Base-by-base conservation (phyloP, 2,797 vertebrate species). In the Brachyalestes nurse region DNA sequence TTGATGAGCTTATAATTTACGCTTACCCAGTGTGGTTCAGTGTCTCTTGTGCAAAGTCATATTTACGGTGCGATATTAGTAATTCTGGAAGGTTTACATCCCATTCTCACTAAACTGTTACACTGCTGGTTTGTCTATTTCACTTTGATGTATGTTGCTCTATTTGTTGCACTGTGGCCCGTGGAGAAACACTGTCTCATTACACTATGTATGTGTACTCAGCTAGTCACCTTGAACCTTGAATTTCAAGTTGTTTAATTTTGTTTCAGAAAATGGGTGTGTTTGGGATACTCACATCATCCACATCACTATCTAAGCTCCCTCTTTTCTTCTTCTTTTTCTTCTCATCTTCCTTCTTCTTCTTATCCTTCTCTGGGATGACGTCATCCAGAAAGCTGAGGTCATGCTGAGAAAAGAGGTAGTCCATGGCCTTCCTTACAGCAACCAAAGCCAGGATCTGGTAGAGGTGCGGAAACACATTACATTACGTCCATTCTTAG, bases 311-410 rank as follows among this genome's bases (percentile, higher is more conserved):
- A 90, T 98, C 97, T 72, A 96, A 28, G 87, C 96, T 97, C 81
- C 93, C 93, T 71, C 92, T 92, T 77, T 97, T 96, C 82, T 96
- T 96, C 84, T 98, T 98, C 86, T 97, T 98, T 88, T 96, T 96
- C 93, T 97, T 99, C 84, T 99, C 97, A 0, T 99, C 97, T 86
- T 99, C 98, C 75, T 97, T 99, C 93, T 99, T 99, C 86, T 99
- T 99, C 94, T 99, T 99, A 89, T 99, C 98, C 87, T 99, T 99
- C 92, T 99, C 98, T 53, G 98, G 98, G 92, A 99, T 99, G 81
- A 99, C 95, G 21, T 99, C 98, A 0, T 99, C 98, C 21, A 99
- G 94, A 90, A 98, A 99, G 89, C 98, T 92, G 80, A 99, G 95
- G 86, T 99, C 97, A 0, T 97, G 96, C 90, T 99, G 98, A 61